Evolutionary conservation across 1,140 invertebrate genomes (phyloP).

Genomic region (Drosophila nigrodunni): DNA sequence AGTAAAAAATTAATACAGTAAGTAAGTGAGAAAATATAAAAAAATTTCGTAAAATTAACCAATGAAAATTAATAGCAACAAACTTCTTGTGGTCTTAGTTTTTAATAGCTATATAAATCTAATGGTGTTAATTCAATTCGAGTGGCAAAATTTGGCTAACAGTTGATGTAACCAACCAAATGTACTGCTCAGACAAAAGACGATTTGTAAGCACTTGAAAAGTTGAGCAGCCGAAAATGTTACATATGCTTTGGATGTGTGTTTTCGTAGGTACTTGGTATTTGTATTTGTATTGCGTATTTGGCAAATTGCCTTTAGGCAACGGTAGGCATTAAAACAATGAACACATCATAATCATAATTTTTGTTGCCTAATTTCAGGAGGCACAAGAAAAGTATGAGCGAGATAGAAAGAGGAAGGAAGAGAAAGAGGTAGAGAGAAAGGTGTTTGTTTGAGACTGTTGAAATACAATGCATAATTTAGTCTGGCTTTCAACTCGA

Average conservation of each 20-base stretch:
- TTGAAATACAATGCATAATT: constrained; percentile 43
- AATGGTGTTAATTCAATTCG: no score
- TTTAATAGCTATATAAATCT: no score
- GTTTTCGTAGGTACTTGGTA: constrained; percentile 38
- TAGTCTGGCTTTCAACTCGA: constrained; percentile 8
- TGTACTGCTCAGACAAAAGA: neutral
- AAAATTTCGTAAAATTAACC: no score
- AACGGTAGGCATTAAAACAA: constrained; percentile 70
- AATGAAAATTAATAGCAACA: no score
- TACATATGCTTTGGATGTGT: constrained; percentile 34
- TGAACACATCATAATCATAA: constrained; percentile 82
- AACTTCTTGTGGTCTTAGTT: no score
- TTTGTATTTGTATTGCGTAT: constrained; percentile 59
- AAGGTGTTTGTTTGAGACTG: neutral
- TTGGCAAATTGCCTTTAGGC: constrained; percentile 68
- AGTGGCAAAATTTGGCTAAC: neutral
- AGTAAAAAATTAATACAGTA: no score
- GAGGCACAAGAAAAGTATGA: constrained; percentile 22
- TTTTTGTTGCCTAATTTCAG: constrained; percentile 75
- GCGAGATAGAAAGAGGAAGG: neutral
- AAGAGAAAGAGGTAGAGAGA: neutral
- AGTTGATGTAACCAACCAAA: neutral
- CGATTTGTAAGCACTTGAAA: constrained; percentile 64
- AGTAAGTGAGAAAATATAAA: no score
- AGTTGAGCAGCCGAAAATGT: constrained; percentile 54